Evolutionary conservation across 2,888 invertebrate species (phyloP).

Genomic region (Diaperis boleti): DNA sequence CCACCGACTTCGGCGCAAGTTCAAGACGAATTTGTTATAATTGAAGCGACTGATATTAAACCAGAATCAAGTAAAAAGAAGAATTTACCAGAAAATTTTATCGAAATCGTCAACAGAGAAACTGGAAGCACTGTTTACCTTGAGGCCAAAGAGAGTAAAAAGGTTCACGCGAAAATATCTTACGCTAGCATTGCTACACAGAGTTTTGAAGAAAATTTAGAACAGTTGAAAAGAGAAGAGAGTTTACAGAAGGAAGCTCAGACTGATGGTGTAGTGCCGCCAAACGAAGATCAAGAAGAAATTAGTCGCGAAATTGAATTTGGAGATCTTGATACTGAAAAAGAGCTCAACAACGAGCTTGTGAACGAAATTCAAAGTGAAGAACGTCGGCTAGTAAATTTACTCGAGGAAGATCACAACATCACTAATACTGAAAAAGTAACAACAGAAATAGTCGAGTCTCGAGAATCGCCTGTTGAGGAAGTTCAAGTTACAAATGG

Average conservation of each 20-base stretch:
- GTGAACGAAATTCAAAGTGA: constrained; percentile 15
- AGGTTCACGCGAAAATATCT: constrained; percentile 51
- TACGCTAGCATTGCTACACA: constrained; percentile 54
- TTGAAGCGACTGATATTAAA: constrained; percentile 5
- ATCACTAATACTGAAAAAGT: background rate
- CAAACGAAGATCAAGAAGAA: too few species aligned
- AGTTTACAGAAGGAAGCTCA: background rate
- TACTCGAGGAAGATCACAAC: constrained; percentile 18
- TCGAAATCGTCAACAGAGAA: constrained; percentile 27
- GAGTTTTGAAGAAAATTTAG: constrained; percentile 25
- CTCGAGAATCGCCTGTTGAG: too few species aligned
- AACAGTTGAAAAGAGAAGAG: constrained; percentile 4
- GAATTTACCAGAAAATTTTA: constrained; percentile 10
- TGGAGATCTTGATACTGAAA: background rate
- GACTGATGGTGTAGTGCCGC: too few species aligned
- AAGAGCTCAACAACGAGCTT: constrained; percentile 12
- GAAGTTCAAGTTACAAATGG: background rate
- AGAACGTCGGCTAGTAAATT: constrained; percentile 16
- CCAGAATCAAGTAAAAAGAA: background rate
- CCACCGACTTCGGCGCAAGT: background rate
- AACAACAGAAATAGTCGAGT: background rate
- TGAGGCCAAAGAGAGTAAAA: constrained; percentile 53
- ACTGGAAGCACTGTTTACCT: constrained; percentile 17
- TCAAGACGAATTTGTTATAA: constrained; percentile 10
- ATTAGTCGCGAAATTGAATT: background rate